Conservation (phyloP, 2,888 invertebrate genomes). For the Megamerina dolium region DNA sequence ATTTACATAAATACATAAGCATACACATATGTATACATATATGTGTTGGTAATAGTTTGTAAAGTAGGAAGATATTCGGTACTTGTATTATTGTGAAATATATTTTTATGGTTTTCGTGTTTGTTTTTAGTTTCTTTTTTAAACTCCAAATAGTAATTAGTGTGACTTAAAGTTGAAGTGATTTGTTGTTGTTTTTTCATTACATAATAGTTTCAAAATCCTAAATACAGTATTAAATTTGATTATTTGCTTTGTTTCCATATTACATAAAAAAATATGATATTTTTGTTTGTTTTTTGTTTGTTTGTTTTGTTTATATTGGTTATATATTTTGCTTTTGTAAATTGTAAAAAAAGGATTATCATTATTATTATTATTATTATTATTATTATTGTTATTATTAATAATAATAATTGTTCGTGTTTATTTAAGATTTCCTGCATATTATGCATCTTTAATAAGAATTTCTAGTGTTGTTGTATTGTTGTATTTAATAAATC, state of each 20-base stretch:
- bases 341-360: slow-evolving; percentile 40
- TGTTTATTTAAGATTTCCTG: slow-evolving; percentile 4
- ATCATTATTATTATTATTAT: slow-evolving; percentile 9
- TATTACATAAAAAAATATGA: slow-evolving; percentile 20
- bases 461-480: no score
- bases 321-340: slow-evolving; percentile 23
- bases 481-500: slow-evolving; percentile 38
- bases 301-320: slow-evolving; percentile 23
- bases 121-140: slow-evolving; percentile 20
- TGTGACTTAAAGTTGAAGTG: no score
- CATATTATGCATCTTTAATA: no score
- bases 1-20: no score
- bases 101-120: slow-evolving; percentile 16
- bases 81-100: no score
- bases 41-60: no score
- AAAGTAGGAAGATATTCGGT: slow-evolving; percentile 1
- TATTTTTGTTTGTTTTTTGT: slow-evolving; percentile 19
- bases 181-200: no score
- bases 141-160: no score
- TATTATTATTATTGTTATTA: slow-evolving; percentile 22
- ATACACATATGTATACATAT: no score
- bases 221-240: no score
- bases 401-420: slow-evolving; percentile 1
- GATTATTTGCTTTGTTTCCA: slow-evolving; percentile 5
- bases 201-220: no score